Conservation (phyloP, 2,113 vertebrate species). For the Vulpes lagopus region DNA sequence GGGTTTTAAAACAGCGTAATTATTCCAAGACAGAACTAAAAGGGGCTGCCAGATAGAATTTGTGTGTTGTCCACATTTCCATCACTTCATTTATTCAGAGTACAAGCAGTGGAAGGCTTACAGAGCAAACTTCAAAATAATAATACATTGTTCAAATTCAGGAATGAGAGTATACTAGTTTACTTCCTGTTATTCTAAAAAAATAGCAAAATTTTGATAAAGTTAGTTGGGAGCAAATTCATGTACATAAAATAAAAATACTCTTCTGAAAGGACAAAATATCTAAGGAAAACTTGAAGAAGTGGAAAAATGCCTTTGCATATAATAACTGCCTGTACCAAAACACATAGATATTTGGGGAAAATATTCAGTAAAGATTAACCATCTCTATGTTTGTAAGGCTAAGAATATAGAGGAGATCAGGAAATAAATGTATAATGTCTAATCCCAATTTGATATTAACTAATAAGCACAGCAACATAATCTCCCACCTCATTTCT, state of each 20-base stretch:
- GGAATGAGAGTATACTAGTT: background rate
- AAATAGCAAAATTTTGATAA: background rate
- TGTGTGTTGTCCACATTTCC: background rate
- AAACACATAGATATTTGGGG: background rate
- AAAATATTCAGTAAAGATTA: slow-evolving; percentile 51
- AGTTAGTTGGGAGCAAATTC: background rate
- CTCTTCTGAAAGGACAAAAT: background rate
- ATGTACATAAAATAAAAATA: background rate
- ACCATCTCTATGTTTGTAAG: background rate
- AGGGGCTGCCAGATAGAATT: background rate
- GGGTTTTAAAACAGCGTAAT: slow-evolving; percentile 13
- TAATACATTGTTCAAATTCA: background rate
- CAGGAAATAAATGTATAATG: slow-evolving; percentile 18
- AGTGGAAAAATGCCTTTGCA: background rate
- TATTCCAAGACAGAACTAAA: background rate
- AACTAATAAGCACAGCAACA: background rate
- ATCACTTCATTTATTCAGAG: background rate
- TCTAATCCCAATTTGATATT: slow-evolving; percentile 34
- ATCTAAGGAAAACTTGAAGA: background rate
- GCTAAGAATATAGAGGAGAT: background rate
- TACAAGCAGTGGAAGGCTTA: background rate
- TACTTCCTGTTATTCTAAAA: background rate
- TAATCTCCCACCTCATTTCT: background rate
- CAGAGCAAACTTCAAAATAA: background rate
- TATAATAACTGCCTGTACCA: background rate